Conservation (phyloP, 2,888 invertebrate genomes). For the Lasius fuliginosus region DNA sequence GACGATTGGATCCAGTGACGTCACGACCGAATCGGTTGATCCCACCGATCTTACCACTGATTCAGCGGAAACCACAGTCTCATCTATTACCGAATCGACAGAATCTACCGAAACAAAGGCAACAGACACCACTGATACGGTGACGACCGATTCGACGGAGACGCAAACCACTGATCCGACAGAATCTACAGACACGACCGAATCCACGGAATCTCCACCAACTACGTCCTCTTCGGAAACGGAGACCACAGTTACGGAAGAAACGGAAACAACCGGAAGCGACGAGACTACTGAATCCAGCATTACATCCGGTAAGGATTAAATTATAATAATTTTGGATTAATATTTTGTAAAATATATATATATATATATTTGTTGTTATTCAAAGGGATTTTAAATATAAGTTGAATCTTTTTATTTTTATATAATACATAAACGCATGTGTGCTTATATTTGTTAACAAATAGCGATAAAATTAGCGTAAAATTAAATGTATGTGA, state of each 20-base stretch:
- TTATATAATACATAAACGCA: not conserved
- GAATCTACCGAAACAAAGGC: slow-evolving; percentile 54
- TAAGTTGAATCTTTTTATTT: not conserved
- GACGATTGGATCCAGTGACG: slow-evolving; percentile 60
- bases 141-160: slow-evolving; percentile 59
- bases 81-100: slow-evolving; percentile 63
- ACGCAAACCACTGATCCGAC: slow-evolving; percentile 53
- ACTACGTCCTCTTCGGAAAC: slow-evolving; percentile 72
- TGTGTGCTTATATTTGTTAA: not conserved
- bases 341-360: not conserved
- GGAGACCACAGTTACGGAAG: slow-evolving; percentile 62
- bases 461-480: not conserved
- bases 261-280: slow-evolving; percentile 64
- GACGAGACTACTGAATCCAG: slow-evolving; percentile 36
- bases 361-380: not conserved
- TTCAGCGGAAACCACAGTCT: slow-evolving; percentile 75
- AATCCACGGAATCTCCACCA: slow-evolving; percentile 67
- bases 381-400: not conserved
- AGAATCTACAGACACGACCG: slow-evolving; percentile 70
- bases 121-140: slow-evolving; percentile 55
- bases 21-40: slow-evolving; percentile 59
- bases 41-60: slow-evolving; percentile 65
- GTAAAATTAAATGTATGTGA: slow-evolving; percentile 3
- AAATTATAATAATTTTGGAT: not conserved
- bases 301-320: slow-evolving; percentile 53